Percentiles rank a stretch among this genome's conserved stretches.
Conservation (phyloP, 2,888 invertebrate genomes). For the Lepidocyrtinus sp. region DNA sequence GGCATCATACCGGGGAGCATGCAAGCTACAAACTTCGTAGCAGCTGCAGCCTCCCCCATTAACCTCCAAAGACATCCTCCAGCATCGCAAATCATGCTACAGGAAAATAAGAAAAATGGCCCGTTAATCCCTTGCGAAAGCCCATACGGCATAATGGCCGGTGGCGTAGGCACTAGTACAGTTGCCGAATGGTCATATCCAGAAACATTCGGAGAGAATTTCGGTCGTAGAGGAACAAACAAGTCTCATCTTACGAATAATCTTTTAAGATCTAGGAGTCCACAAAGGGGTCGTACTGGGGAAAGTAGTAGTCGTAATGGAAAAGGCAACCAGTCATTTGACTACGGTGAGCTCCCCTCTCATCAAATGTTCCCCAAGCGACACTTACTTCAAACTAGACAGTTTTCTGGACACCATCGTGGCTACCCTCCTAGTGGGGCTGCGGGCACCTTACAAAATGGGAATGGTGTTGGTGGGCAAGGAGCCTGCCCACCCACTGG, state of each 20-base stretch:
- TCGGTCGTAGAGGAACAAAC: constrained; percentile 46
- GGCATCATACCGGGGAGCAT: constrained; percentile 55
- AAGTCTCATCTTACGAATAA: constrained; percentile 55
- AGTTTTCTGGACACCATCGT: constrained; percentile 59
- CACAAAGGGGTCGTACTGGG: constrained; percentile 44
- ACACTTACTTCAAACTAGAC: constrained; percentile 66
- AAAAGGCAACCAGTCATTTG: constrained; percentile 65
- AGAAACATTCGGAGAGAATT: constrained; percentile 57
- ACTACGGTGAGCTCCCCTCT: constrained; percentile 70
- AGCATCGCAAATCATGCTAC: constrained; percentile 67
- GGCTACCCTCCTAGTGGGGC: constrained; percentile 33
- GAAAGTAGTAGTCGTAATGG: constrained; percentile 31
- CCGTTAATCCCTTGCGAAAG: constrained; percentile 66
- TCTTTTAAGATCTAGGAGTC: constrained; percentile 60
- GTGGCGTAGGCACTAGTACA: constrained; percentile 50
- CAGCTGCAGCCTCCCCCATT: constrained; percentile 67
- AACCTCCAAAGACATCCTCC: constrained; percentile 69
- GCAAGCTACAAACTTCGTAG: constrained; percentile 60
- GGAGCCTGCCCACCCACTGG: constrained; percentile 52
- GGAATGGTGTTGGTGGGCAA: background rate
- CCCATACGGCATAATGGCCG: constrained; percentile 65
- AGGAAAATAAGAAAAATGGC: constrained; percentile 68
- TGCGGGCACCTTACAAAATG: constrained; percentile 52
- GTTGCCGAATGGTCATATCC: constrained; percentile 60
- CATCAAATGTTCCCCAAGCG: constrained; percentile 70